phyloP scores from a whole-genome alignment of 2,797 vertebrate species.

The Cynopterus sphinx region DNA sequence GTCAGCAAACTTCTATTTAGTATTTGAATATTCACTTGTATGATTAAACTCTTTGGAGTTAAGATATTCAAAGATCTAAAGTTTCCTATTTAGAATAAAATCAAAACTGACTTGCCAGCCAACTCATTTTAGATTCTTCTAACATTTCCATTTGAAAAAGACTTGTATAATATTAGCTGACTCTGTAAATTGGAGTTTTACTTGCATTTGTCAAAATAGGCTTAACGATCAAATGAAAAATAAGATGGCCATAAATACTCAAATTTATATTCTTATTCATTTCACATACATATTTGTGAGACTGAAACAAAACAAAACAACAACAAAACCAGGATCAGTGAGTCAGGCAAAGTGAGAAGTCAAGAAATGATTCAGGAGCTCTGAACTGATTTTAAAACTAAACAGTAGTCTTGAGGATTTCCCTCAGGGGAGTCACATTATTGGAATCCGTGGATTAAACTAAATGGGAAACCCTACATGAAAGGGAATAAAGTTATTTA shows the following conservation, averaged over 20 bases:
- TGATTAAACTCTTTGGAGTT: background rate
- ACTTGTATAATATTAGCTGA: background rate
- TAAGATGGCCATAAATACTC: background rate
- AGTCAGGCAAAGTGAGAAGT: background rate
- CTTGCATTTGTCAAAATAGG: background rate
- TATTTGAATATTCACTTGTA: constrained; percentile 33
- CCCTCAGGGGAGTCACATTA: constrained; percentile 37
- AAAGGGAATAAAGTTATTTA: constrained; percentile 62
- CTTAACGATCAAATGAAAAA: background rate
- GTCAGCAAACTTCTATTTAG: background rate
- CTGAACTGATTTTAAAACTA: background rate
- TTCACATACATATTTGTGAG: background rate
- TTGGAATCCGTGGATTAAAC: constrained; percentile 36
- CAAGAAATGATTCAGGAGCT: background rate
- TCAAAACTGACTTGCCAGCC: background rate
- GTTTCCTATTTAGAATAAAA: constrained; percentile 17
- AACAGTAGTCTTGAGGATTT: background rate
- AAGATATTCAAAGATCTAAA: background rate
- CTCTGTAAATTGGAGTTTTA: background rate
- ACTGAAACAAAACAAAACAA: background rate
- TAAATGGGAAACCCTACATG: constrained; percentile 12
- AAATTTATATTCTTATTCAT: background rate
- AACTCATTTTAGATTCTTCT: constrained; percentile 14
- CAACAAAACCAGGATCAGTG: background rate
- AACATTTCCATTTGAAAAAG: constrained; percentile 27